Percentiles rank a stretch among this genome's conserved stretches.
phyloP scores from a whole-genome alignment of 2,797 vertebrate species.

The Thaleichthys pacificus region DNA sequence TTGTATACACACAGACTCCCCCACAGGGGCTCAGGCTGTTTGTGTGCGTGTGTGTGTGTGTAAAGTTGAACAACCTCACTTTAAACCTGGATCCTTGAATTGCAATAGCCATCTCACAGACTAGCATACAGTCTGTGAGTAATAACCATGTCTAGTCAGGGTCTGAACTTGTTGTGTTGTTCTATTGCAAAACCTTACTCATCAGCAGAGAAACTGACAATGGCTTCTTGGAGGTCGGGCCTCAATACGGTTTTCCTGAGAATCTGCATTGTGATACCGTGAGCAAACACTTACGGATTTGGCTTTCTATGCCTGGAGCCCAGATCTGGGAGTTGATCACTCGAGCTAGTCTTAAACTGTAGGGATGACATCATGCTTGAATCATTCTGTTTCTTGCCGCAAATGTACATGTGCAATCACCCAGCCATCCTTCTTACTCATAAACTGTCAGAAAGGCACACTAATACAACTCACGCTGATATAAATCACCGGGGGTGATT shows the following conservation, averaged over 20 bases:
- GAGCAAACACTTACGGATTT: conserved; percentile 1
- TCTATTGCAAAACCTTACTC: conserved; percentile 1
- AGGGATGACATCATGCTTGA: conserved; percentile 72
- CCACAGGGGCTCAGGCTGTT: neutral
- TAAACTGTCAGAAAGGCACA: conserved; percentile 63
- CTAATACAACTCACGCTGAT: conserved; percentile 45
- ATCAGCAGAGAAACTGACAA: neutral
- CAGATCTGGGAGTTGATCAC: conserved; percentile 22
- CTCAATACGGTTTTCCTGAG: neutral
- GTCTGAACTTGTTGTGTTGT: neutral
- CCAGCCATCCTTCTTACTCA: conserved; percentile 62
- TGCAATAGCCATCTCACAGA: too few species aligned
- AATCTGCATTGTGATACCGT: neutral
- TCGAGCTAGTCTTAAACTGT: conserved; percentile 50
- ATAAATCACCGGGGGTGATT: conserved; percentile 50
- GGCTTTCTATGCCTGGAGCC: conserved; percentile 5
- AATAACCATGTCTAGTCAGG: neutral
- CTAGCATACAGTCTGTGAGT: neutral
- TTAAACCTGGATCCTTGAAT: neutral
- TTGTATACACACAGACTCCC: neutral
- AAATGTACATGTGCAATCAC: conserved; percentile 65
- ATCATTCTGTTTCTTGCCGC: conserved; percentile 63
- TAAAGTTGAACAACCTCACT: neutral
- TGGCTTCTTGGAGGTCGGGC: neutral
- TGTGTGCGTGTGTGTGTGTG: neutral